Evolutionary conservation across 2,888 invertebrate species (phyloP).

Genomic region (Halictus quadricinctus): DNA sequence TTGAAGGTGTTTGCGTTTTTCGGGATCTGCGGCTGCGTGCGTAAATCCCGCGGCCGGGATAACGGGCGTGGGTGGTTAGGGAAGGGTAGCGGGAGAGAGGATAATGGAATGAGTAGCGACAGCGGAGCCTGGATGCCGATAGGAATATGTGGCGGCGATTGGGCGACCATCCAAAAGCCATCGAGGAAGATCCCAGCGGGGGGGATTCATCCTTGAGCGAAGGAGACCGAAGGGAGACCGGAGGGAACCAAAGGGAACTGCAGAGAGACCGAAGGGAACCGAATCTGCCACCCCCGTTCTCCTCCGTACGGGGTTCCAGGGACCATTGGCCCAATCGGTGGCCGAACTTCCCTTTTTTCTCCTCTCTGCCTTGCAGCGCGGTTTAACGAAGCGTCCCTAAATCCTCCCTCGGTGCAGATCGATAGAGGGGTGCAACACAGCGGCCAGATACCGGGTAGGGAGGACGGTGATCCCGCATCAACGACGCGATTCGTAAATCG

Average conservation of each 20-base stretch:
- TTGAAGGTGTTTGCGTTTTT: constrained; percentile 80
- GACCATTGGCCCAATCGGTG: constrained; percentile 66
- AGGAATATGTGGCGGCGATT: constrained; percentile 80
- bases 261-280: background rate
- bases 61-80: constrained; percentile 32
- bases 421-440: constrained; percentile 62
- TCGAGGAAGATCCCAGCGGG: constrained; percentile 58
- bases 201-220: constrained; percentile 58
- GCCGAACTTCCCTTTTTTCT: constrained; percentile 55
- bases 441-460: constrained; percentile 28
- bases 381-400: constrained; percentile 79
- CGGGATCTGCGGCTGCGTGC: constrained; percentile 52
- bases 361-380: constrained; percentile 47
- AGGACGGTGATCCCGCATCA: constrained; percentile 62
- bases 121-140: constrained; percentile 60
- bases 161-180: constrained; percentile 80
- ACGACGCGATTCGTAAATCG: constrained; percentile 70
- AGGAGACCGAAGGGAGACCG: constrained; percentile 18
- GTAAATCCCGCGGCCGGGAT: constrained; percentile 65
- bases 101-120: constrained; percentile 53
- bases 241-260: background rate
- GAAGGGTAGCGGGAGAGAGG: constrained; percentile 27
- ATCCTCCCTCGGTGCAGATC: constrained; percentile 74
- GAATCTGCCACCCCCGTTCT: background rate
- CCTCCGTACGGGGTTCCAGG: constrained; percentile 55